Evolutionary conservation across 2,888 invertebrate species (phyloP), one percentile per base, ranked within the genome.

Genomic region (Chrysolina haemoptera): DNA sequence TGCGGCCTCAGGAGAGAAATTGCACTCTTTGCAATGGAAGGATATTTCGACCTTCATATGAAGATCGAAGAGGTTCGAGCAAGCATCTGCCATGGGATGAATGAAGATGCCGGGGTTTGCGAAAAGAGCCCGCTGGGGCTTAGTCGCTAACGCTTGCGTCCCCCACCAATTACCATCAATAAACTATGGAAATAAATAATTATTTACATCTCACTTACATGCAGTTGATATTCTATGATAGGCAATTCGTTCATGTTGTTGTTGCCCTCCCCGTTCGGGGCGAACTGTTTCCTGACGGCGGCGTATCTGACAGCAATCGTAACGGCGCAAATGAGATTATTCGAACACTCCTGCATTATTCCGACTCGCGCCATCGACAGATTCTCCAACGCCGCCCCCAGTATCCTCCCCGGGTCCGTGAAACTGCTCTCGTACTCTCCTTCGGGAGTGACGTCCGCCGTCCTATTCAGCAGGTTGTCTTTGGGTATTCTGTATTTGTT

Each of bases 341-440:
- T 90, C 22, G 91, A 90, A 71, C 91, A 90, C 86, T 92, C 92
- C 79, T 89, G 89, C 77, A 92, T 94, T 74, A 96, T 95, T 9
- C 93, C 93, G 65, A 95, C 91, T 68, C 95, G 91, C 78, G 96
- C 97, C 67, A 94, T 93, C 0, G 97, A 97, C 79, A 98, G 89
- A 79, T 95, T 95, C 83, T 97, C 97, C 59, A 97, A 89, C 0
- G 95, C 95, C 0, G 95, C 95, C 0, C 94, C 97, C 79, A 97
- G 90, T 83, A 96, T 93, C 85, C 93, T 94, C 50, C 93, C 94
- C 0, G 96, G 95, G 84, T 97, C 96, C 62, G 95, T 94, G 87
- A 95, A 96, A n/a, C 95, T 94, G 80, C 96, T 95, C 81, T 96
- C 94, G 86, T 98, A 98, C 76, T 91, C 90, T 0, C 98, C 98